Evolutionary conservation across 2,113 vertebrate genomes (phyloP).

Genomic region (Carettochelys insculpta): DNA sequence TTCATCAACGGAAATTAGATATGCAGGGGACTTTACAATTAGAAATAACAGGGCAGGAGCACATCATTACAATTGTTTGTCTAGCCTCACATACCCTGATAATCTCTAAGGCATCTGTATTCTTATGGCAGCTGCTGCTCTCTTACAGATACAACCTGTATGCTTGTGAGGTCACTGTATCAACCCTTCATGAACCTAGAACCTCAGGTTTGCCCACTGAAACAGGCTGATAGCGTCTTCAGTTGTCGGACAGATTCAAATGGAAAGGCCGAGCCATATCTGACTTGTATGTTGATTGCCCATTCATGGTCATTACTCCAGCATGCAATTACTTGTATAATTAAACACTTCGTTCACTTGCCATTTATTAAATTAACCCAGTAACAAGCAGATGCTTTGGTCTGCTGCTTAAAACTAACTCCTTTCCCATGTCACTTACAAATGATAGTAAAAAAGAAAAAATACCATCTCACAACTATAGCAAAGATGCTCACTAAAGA

Average conservation of each 20-base stretch:
- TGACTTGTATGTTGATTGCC: background rate
- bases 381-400: rapidly evolving
- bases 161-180: background rate
- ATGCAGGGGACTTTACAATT: background rate
- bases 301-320: background rate
- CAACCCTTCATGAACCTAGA: rapidly evolving
- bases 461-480: background rate
- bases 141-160: background rate
- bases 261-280: background rate
- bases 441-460: rapidly evolving
- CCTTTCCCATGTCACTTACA: background rate
- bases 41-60: background rate
- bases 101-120: background rate
- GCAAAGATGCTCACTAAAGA: background rate
- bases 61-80: background rate
- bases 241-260: background rate
- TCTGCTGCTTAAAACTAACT: background rate
- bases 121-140: background rate
- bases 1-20: background rate
- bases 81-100: background rate
- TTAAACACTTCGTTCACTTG: background rate
- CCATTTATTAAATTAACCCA: background rate
- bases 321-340: background rate
- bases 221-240: background rate
- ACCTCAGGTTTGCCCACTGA: background rate